Evolutionary conservation across 2,888 invertebrate genomes (phyloP), one percentile per base, ranked within the genome.

Genomic region (Pogonocherus hispidulus): DNA sequence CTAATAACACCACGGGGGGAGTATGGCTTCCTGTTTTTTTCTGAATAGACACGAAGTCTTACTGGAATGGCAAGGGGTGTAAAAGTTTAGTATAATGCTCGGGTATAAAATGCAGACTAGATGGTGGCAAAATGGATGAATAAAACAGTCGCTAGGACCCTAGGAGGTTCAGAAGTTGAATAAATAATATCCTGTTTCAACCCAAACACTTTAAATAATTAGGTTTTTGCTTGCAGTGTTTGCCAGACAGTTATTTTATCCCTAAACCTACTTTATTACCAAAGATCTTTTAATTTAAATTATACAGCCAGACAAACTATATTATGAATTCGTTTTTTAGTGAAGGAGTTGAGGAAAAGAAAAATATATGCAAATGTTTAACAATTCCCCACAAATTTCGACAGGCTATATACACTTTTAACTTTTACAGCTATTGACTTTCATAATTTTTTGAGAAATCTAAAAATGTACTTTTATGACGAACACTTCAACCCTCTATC

Each of bases 1-100:
- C 44, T 44, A 18, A 44, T 44, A 44, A 9, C 32, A 32, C 14
- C 14, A n/a, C 14, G 18, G 11, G 14, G 44, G 44, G n/a, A 44
- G 3, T 5, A 3, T 14, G 14, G 44, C 44, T 44, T 14, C 8
- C 8, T 37, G 11, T 11, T n/a, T 47, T 47, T 47, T 20, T 47
- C 19, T 2, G 47, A 16, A 47, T 47, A 20, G 8, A 19, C 18
- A 47, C 20, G 3, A 19, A 16, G 3, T 19, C 20, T 47, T 11
- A 19, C 19, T 20, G 47, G 19, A 20, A 9, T 47, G 18, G 19
- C 19, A 47, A 47, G 20, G 20, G 19, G 47, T 47, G 47, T 47
- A 47, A 47, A 47, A 47, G 47, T 47, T 47, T 47, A 47, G 19
- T 16, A 5, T 47, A 47, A 47, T 44, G 46, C 19, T 9, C 46